Evolutionary conservation across 2,797 vertebrate species (phyloP).

Genomic region (Propithecus perrieri): DNA sequence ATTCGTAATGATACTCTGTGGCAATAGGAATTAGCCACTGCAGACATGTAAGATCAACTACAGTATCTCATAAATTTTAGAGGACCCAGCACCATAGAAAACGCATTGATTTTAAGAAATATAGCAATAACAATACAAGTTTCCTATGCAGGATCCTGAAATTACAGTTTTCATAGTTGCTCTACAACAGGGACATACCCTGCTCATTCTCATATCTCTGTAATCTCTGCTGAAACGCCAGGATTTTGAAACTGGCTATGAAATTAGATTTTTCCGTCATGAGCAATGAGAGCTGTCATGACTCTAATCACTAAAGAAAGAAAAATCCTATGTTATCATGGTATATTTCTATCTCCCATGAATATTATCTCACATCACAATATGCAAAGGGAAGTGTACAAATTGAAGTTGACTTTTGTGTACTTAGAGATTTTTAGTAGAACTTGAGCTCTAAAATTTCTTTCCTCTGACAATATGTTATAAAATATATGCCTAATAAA

Average conservation of each 20-base stretch:
- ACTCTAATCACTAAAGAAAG: background rate
- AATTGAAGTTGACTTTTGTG: conserved; percentile 38
- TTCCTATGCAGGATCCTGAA: conserved; percentile 32
- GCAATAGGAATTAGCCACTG: background rate
- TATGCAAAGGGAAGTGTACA: background rate
- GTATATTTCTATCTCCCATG: conserved; percentile 23
- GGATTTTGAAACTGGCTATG: conserved; percentile 21
- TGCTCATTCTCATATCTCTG: background rate
- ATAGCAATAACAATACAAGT: background rate
- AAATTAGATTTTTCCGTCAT: conserved; percentile 60
- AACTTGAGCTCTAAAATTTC: background rate
- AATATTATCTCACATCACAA: conserved; percentile 43
- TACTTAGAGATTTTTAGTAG: conserved; percentile 20
- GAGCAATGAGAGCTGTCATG: conserved; percentile 29
- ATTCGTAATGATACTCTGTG: background rate
- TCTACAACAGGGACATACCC: background rate
- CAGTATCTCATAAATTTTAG: background rate
- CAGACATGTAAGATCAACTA: background rate
- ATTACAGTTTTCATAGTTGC: background rate
- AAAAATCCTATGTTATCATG: background rate
- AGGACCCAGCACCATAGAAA: conserved; percentile 12
- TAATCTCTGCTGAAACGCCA: conserved; percentile 48
- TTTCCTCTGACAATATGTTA: background rate
- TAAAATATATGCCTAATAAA: background rate
- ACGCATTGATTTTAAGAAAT: background rate